These are phyloP conservation scores for Chiroxiphia lanceolata DNA, from an alignment of 2,797 vertebrate genomes.

Conservation along the genomic window DNA sequence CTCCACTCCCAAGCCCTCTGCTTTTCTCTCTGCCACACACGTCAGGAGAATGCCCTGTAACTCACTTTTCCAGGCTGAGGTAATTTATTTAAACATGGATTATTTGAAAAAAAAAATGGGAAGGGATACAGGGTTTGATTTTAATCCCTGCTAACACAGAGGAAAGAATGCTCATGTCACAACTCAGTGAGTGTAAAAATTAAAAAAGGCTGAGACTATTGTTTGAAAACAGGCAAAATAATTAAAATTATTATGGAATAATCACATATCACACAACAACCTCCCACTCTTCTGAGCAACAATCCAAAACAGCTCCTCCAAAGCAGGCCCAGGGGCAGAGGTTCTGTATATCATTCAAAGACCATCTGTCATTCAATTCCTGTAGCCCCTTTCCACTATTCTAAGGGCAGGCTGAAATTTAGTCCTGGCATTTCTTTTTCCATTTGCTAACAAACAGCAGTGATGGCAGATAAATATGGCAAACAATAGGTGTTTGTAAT, in stretches of 20 bases:
- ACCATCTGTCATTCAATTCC: slow-evolving; percentile 92
- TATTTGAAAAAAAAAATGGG: slow-evolving; percentile 66
- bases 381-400: slow-evolving; percentile 78
- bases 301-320: slow-evolving; percentile 87
- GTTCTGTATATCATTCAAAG: slow-evolving; percentile 93
- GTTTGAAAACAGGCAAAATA: slow-evolving; percentile 84
- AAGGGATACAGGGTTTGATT: slow-evolving; percentile 79
- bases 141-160: slow-evolving; percentile 80
- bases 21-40: slow-evolving; percentile 31
- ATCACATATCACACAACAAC: slow-evolving; percentile 87
- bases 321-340: slow-evolving; percentile 85
- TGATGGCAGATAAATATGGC: slow-evolving; percentile 85
- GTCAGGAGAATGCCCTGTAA: slow-evolving; percentile 69
- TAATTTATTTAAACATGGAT: slow-evolving; percentile 81
- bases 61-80: slow-evolving; percentile 73
- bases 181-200: slow-evolving; percentile 83
- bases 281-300: slow-evolving; percentile 87
- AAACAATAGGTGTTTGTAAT: slow-evolving; percentile 83
- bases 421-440: slow-evolving; percentile 86
- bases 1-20: slow-evolving; percentile 2
- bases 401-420: slow-evolving; percentile 81
- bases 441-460: slow-evolving; percentile 90
- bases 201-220: slow-evolving; percentile 79
- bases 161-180: slow-evolving; percentile 80
- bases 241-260: slow-evolving; percentile 89